phyloP scores from a whole-genome alignment of 2,888 invertebrate species.

The Papilio protenor region DNA sequence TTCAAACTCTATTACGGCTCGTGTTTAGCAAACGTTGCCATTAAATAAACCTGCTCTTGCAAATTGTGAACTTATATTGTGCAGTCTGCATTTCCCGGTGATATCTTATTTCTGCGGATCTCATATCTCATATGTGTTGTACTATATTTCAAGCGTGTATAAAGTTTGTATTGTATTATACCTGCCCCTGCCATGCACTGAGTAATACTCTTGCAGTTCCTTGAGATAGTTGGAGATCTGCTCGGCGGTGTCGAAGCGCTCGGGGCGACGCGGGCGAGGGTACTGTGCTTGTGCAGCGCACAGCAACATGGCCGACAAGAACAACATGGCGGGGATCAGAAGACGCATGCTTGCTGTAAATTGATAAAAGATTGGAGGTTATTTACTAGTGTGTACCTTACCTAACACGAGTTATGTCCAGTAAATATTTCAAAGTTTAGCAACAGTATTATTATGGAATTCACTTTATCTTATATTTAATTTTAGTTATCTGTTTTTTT shows the following conservation, averaged over 20 bases:
- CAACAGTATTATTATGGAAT: not conserved
- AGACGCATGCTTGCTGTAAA: constrained; percentile 63
- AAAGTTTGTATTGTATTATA: constrained; percentile 44
- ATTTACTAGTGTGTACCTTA: not conserved
- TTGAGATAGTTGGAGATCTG: constrained; percentile 78
- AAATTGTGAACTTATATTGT: too few species aligned
- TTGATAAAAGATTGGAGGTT: not conserved
- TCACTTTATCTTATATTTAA: too few species aligned
- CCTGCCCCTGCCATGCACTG: constrained; percentile 79
- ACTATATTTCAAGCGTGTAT: not conserved
- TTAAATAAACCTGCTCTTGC: too few species aligned
- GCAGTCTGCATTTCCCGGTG: not conserved
- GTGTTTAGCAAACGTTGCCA: not conserved
- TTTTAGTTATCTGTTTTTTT: too few species aligned
- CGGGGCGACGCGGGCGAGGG: constrained; percentile 78
- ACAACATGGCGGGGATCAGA: constrained; percentile 64
- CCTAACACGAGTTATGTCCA: too few species aligned
- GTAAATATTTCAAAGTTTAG: too few species aligned
- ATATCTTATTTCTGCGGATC: not conserved
- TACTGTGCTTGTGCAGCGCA: constrained; percentile 71
- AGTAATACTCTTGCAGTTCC: constrained; percentile 77
- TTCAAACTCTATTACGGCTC: not conserved
- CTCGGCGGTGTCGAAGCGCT: constrained; percentile 77
- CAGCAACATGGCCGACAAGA: constrained; percentile 69
- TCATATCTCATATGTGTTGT: not conserved